Base-by-base conservation (phyloP, 1,140 invertebrate species). In the Bombus cullumanus region DNA sequence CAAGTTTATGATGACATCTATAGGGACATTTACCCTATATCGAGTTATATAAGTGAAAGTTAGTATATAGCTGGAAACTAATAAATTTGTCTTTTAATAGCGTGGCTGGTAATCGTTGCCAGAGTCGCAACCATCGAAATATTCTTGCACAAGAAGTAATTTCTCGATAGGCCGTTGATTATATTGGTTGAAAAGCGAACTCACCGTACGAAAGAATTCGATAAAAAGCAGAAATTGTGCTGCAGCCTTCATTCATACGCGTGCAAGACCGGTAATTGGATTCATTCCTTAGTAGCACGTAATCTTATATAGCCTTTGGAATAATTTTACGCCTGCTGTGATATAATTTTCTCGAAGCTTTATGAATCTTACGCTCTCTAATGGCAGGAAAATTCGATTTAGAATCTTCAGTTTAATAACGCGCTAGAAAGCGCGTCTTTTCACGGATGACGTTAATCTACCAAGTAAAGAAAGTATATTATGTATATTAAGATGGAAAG, bases 251-350 rank as follows among this genome's bases (percentile, higher is more conserved):
- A 41, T 85, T 80, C 77, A 80, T 64, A 64, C 43, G 22, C 8
- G 66, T 62, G 41, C 43, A 53, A 31, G n/a, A n/a, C 37, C 25
- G 53, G 34, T 85, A 85, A 85, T 85, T 85, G 83, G 76, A 73
- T 43, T 34, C 68, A 64, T 85, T 85, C 57, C 83, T 47, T 28
- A 47, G 57, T 37, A 73, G 53, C 77, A 37, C 68, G 83, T 41
- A 79, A 79, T 84, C 39, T 62, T 18, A 2, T 4, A 5, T 18
- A 53, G n/a, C 6, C 31, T 78, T 43, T 34, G 18, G 64, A 53
- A 53, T 66, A 68, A 15, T 18, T 81, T 79, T 62, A 31, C 82
- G 59, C 75, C 75, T 72, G 75, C 47, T n/a, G 66, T 34, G n/a
- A 64, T 31, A 31, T 66, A 34, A 31, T 66, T 34, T 66, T 47